Evolutionary conservation across 2,888 invertebrate genomes (phyloP).

Genomic region (Lycocerus yunnanus): DNA sequence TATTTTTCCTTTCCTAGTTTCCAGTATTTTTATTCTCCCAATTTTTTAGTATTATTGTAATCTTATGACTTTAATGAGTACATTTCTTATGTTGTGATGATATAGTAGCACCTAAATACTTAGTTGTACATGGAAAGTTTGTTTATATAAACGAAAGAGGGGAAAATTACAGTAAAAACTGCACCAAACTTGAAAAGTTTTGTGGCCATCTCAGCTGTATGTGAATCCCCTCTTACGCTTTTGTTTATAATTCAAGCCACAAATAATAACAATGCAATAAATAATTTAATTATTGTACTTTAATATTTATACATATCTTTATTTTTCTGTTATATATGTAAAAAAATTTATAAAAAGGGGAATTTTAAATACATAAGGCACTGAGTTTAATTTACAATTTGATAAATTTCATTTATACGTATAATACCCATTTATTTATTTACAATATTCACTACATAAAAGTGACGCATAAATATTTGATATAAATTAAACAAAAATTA

Average conservation of each 20-base stretch:
- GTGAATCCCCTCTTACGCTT: neutral
- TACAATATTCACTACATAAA: neutral
- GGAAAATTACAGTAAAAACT: neutral
- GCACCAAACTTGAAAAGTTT: too few species aligned
- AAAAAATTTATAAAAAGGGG: conserved; percentile 8
- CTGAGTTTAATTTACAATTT: conserved; percentile 17
- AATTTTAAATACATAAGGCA: conserved; percentile 18
- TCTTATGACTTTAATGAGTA: neutral
- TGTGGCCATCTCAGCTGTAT: neutral
- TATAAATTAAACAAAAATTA: neutral
- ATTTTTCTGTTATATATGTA: conserved; percentile 18
- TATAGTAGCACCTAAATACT: too few species aligned
- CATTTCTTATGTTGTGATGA: neutral
- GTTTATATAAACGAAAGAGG: too few species aligned
- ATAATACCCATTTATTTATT: conserved; percentile 1
- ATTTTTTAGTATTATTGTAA: neutral
- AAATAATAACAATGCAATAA: conserved; percentile 9
- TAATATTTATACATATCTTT: conserved; percentile 16
- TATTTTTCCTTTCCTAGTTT: neutral
- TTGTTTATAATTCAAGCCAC: neutral
- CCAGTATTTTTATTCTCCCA: neutral
- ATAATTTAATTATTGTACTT: neutral
- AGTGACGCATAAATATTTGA: neutral
- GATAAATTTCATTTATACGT: conserved; percentile 1
- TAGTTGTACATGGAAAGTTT: too few species aligned